Conservation (phyloP, 1,140 invertebrate species). For the Drosophila subpulchrella region DNA sequence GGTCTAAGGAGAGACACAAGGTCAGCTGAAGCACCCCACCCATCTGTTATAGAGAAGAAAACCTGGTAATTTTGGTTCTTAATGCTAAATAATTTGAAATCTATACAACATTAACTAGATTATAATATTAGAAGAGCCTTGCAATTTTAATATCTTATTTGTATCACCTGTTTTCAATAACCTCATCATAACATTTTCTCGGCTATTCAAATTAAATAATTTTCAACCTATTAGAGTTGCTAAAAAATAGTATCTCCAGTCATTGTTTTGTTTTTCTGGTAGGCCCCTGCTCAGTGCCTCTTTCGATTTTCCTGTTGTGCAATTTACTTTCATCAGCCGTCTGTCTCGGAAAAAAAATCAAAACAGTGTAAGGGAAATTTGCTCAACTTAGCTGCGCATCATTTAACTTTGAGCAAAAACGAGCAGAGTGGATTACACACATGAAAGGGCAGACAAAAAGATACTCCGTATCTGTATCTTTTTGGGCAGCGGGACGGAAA, state of each 20-base stretch:
- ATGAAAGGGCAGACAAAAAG: constrained; percentile 58
- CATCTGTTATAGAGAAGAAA: neutral
- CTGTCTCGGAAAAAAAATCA: constrained; percentile 35
- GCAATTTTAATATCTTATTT: no score
- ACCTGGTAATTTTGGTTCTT: neutral
- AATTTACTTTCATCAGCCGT: constrained; percentile 67
- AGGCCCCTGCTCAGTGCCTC: neutral
- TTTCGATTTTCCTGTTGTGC: constrained; percentile 45
- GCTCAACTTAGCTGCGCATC: constrained; percentile 75
- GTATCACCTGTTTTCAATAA: no score
- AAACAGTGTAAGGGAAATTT: constrained; percentile 50
- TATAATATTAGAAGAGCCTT: no score
- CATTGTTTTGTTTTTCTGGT: no score
- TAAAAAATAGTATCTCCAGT: constrained; percentile 6
- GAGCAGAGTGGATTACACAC: constrained; percentile 81
- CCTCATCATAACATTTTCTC: neutral
- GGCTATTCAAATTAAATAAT: neutral
- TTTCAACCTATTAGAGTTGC: neutral
- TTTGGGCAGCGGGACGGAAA: neutral
- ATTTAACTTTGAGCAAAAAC: constrained; percentile 72
- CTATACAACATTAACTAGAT: no score
- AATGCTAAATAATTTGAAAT: no score
- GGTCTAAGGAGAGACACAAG: constrained; percentile 13
- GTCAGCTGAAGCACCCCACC: neutral
- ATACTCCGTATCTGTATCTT: constrained; percentile 20